Conservation (phyloP, 2,113 vertebrate species). For the Morone saxatilis region DNA sequence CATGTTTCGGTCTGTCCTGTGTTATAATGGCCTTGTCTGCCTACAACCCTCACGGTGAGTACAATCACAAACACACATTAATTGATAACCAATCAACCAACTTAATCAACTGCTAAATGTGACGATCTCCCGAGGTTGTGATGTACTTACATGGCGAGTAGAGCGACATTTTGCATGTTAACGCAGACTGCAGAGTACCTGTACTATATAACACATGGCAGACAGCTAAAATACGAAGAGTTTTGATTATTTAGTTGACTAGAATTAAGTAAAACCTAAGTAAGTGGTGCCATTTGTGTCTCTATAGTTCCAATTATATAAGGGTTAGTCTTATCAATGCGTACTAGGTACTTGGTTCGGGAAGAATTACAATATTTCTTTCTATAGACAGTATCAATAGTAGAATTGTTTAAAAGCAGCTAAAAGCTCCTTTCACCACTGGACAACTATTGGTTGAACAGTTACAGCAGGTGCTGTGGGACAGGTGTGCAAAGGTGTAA, state of each 20-base stretch:
- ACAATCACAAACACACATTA: neutral
- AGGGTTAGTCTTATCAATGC: too few species aligned
- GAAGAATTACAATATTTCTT: neutral
- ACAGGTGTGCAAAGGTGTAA: neutral
- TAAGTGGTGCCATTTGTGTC: neutral
- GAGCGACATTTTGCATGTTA: neutral
- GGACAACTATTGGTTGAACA: neutral
- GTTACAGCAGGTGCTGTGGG: neutral
- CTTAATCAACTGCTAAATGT: neutral
- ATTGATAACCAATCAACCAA: neutral
- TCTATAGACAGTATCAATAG: neutral
- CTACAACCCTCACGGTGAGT: conserved; percentile 84
- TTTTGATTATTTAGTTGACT: neutral
- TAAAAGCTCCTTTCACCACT: neutral
- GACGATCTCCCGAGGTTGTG: neutral
- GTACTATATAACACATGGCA: neutral
- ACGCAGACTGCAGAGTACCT: neutral
- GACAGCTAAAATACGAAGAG: neutral
- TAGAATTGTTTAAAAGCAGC: too few species aligned
- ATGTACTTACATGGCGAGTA: neutral
- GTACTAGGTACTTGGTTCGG: too few species aligned
- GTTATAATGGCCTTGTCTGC: conserved; percentile 88
- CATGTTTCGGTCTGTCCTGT: conserved; percentile 89
- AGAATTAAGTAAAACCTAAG: neutral
- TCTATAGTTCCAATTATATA: neutral